These are phyloP conservation scores for Dreissena rostriformis DNA, from an alignment of 1,140 invertebrate species.

Conservation along the genomic window DNA sequence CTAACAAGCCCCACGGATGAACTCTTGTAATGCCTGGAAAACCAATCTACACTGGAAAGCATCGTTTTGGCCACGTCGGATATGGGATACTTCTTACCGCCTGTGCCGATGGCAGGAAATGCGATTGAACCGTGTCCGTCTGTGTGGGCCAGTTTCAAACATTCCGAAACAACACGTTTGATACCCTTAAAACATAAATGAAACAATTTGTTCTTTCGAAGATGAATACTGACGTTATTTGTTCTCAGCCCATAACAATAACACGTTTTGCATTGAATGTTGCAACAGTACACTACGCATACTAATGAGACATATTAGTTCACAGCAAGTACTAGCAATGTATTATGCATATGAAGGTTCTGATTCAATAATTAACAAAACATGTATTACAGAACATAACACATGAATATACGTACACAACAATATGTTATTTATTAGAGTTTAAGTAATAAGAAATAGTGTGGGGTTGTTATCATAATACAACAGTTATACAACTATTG, in stretches of 20 bases:
- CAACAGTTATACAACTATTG: too few species aligned
- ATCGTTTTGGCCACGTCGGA: constrained; percentile 63
- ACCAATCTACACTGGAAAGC: constrained; percentile 51
- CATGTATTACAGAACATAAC: neutral
- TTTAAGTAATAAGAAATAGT: too few species aligned
- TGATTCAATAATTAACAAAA: neutral
- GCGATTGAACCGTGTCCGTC: constrained; percentile 43
- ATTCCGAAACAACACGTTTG: constrained; percentile 27
- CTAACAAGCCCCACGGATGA: constrained; percentile 51
- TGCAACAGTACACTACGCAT: too few species aligned
- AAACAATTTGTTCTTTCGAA: neutral
- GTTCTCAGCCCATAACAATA: neutral
- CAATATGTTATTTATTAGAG: too few species aligned
- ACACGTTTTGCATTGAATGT: neutral
- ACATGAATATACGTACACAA: too few species aligned
- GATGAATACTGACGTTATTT: neutral
- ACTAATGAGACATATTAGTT: too few species aligned
- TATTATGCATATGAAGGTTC: too few species aligned
- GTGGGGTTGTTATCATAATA: too few species aligned
- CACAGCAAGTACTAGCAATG: too few species aligned
- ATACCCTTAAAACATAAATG: too few species aligned
- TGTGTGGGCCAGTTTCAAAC: constrained; percentile 40
- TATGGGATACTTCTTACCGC: constrained; percentile 59
- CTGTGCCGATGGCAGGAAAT: constrained; percentile 68
- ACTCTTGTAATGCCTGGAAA: constrained; percentile 14